Evolutionary conservation across 2,888 invertebrate species (phyloP).

Genomic region (Toxonevra muliebris): DNA sequence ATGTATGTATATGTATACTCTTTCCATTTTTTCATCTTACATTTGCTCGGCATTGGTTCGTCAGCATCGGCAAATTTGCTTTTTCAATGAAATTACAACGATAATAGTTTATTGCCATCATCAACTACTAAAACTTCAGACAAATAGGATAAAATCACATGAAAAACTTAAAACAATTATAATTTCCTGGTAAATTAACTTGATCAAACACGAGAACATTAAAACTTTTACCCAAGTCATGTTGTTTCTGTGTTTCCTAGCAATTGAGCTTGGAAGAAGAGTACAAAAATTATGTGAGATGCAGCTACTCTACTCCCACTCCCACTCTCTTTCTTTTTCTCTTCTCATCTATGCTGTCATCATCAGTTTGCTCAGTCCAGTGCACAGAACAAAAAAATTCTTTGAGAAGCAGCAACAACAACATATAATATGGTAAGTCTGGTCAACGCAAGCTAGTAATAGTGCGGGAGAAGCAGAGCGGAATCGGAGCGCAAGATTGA

Average conservation of each 20-base stretch:
- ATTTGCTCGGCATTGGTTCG: too few relatives aligned
- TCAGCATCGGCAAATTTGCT: too few relatives aligned
- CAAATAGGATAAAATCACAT: slow-evolving; percentile 31
- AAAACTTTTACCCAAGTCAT: slow-evolving; percentile 35
- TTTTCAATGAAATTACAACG: slow-evolving; percentile 4
- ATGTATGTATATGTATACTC: too few relatives aligned
- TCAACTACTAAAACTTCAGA: slow-evolving; percentile 28
- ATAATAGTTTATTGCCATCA: slow-evolving; percentile 28
- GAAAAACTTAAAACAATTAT: slow-evolving; percentile 45
- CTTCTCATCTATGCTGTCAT: background rate
- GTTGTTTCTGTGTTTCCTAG: background rate
- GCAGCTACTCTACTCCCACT: slow-evolving; percentile 28
- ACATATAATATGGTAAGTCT: background rate
- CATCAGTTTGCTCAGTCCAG: too few relatives aligned
- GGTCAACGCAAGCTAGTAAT: background rate
- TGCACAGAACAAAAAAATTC: too few relatives aligned
- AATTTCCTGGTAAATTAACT: slow-evolving; percentile 47
- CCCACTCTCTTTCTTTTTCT: background rate
- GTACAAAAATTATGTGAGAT: background rate
- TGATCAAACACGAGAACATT: slow-evolving; percentile 42
- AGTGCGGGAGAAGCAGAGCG: background rate
- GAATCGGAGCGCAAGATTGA: background rate
- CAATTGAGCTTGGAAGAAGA: background rate
- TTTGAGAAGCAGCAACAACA: background rate
- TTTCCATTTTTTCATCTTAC: too few relatives aligned